Evolutionary conservation across 2,797 vertebrate genomes (phyloP).

Genomic region (Poecilia wingei): DNA sequence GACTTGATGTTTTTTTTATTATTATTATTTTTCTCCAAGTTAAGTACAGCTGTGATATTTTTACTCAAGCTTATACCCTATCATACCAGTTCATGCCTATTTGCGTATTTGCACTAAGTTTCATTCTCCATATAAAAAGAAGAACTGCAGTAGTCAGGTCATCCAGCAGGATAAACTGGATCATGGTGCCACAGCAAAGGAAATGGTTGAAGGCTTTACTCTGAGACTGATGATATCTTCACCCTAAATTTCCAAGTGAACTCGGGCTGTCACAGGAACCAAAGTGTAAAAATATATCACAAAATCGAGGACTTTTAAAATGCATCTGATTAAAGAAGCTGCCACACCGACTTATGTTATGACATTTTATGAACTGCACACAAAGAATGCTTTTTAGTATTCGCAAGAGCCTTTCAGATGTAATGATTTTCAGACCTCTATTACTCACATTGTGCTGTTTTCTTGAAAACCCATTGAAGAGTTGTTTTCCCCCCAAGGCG

Average conservation of each 20-base stretch:
- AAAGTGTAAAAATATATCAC: conserved; percentile 13
- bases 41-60: not conserved
- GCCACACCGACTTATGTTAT: conserved; percentile 4
- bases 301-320: not conserved
- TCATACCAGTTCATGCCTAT: not conserved
- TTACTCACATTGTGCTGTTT: conserved; percentile 4
- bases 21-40: not conserved
- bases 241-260: conserved; percentile 17
- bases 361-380: conserved; percentile 6
- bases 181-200: not conserved
- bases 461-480: conserved; percentile 1
- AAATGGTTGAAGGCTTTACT: conserved; percentile 14
- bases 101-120: not conserved
- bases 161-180: not conserved
- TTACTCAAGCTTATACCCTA: not conserved
- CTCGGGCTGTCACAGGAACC: conserved; percentile 5
- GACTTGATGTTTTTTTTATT: not conserved
- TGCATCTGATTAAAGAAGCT: conserved; percentile 1
- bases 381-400: not conserved
- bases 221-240: conserved; percentile 11
- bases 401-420: conserved; percentile 9
- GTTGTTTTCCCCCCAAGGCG: conserved; percentile 12
- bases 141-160: conserved; percentile 8
- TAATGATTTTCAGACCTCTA: conserved; percentile 19
- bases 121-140: conserved; percentile 6